A percentile compares a stretch with the other conserved stretches of the same genome.
Conservation (phyloP, 92 coral and sea anemone genomes). For the Pocillopora meandrina region DNA sequence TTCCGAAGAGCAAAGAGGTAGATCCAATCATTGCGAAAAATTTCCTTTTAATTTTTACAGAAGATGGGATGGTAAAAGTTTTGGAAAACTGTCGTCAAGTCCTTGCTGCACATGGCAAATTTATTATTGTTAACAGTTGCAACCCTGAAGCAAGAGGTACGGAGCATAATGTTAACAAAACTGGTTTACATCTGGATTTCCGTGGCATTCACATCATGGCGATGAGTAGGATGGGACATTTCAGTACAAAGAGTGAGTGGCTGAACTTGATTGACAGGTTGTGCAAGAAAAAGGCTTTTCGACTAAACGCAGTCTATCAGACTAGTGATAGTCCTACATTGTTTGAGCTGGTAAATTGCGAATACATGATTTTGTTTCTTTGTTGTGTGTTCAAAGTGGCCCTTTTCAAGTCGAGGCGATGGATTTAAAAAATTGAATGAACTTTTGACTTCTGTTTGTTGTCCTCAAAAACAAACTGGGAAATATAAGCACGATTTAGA, state of each 20-base stretch:
- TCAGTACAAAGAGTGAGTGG: conserved; percentile 22
- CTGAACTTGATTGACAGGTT: conserved; percentile 20
- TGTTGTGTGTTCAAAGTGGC: no score
- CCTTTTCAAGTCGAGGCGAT: no score
- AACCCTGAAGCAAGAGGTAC: conserved; percentile 29
- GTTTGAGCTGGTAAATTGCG: conserved; percentile 20
- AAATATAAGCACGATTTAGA: no score
- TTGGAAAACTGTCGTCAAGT: conserved; percentile 25
- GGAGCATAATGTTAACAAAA: conserved; percentile 5
- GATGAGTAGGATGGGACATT: conserved; percentile 11
- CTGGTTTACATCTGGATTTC: conserved; percentile 20
- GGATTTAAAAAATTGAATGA: no score
- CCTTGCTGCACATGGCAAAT: conserved; percentile 23
- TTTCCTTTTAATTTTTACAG: conserved; percentile 14
- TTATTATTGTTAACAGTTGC: conserved; percentile 35
- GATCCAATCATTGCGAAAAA: conserved; percentile 35
- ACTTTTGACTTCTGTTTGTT: no score
- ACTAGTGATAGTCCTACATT: conserved; percentile 36
- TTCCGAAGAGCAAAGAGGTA: neutral
- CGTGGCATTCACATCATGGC: conserved; percentile 29
- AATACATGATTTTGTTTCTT: neutral
- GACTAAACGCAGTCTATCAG: neutral
- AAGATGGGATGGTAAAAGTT: conserved; percentile 27
- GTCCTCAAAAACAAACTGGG: no score
- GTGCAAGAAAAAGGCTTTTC: neutral